Percentiles rank a stretch among this genome's conserved stretches.
These are phyloP conservation scores for Empidonax traillii DNA, from an alignment of 2,113 vertebrate genomes.

Conservation along the genomic window DNA sequence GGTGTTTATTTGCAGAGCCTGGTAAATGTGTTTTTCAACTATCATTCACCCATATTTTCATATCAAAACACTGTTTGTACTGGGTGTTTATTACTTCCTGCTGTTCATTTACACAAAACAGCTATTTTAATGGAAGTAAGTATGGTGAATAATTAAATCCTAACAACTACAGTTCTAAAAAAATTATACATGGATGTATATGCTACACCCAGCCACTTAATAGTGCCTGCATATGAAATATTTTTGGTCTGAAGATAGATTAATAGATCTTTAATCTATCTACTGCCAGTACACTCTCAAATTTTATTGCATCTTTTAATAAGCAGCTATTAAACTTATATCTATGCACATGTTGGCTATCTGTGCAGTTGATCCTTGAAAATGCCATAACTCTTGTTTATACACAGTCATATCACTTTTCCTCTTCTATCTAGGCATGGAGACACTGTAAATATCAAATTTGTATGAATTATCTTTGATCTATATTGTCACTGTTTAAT, in stretches of 20 bases:
- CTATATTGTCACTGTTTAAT: constrained; percentile 10
- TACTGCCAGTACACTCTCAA: constrained; percentile 35
- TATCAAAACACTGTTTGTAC: background rate
- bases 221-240: background rate
- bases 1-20: constrained; percentile 26
- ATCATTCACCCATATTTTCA: background rate
- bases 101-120: constrained; percentile 1
- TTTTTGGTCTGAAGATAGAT: constrained; percentile 37
- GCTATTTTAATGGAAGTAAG: background rate
- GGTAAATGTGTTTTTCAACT: background rate
- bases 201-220: background rate
- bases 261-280: constrained; percentile 54
- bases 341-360: constrained; percentile 33
- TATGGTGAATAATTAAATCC: background rate
- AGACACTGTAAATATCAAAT: constrained; percentile 35
- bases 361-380: constrained; percentile 43
- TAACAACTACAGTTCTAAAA: background rate
- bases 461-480: constrained; percentile 51
- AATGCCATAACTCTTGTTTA: constrained; percentile 42
- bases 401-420: constrained; percentile 38
- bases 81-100: constrained; percentile 20
- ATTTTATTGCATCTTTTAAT: constrained; percentile 63
- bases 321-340: constrained; percentile 15
- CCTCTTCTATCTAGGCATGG: background rate
- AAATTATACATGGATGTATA: background rate